phyloP scores from a whole-genome alignment of 2,113 vertebrate genomes.

The Apistogramma diplotaenia region DNA sequence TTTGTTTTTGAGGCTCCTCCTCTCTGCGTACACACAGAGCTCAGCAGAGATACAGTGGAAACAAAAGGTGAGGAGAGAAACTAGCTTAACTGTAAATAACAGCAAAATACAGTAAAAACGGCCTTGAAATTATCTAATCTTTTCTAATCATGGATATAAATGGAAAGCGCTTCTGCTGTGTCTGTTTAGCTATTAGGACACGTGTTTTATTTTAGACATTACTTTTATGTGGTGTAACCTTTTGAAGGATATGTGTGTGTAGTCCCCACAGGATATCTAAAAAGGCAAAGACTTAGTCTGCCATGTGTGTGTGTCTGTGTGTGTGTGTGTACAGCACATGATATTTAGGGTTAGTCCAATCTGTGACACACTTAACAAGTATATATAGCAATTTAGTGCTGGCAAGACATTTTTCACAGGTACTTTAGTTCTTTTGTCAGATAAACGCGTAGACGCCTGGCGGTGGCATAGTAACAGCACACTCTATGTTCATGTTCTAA shows the following conservation, averaged over 20 bases:
- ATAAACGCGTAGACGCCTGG: not conserved
- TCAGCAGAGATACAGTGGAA: not conserved
- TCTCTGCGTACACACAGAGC: not conserved
- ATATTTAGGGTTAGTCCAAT: fast-evolving
- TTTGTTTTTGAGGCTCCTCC: not conserved
- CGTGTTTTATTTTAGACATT: not conserved
- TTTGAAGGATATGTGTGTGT: not conserved
- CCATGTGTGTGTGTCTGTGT: not conserved
- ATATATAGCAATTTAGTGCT: not conserved
- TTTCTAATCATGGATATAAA: not conserved
- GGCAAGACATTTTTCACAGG: not conserved
- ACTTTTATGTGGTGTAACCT: not conserved
- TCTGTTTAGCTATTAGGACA: not conserved
- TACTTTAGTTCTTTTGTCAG: not conserved
- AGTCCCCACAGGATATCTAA: not conserved
- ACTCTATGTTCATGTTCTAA: not conserved
- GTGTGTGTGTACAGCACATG: not conserved
- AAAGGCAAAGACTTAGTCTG: not conserved
- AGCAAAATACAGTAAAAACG: not conserved
- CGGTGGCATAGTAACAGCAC: not conserved
- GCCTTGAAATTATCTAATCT: too few relatives aligned
- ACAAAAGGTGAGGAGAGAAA: not conserved
- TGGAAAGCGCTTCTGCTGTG: not conserved
- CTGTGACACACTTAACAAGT: not conserved
- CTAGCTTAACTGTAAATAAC: not conserved